Conservation (phyloP, 2,888 invertebrate genomes). For the Linnaemya tessellans region DNA sequence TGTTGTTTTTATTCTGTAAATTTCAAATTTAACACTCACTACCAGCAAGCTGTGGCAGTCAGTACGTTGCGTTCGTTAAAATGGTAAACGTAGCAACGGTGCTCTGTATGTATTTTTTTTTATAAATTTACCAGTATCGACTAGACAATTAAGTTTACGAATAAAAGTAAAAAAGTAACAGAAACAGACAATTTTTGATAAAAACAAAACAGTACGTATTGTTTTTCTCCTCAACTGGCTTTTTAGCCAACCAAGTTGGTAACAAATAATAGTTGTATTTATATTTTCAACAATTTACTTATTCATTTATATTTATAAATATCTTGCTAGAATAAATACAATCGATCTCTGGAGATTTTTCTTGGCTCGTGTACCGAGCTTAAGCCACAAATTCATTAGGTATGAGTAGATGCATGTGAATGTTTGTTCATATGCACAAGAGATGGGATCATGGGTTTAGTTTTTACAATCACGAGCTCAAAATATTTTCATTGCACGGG, state of each 20-base stretch:
- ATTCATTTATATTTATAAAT: conserved; percentile 52
- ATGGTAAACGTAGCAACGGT: conserved; percentile 22
- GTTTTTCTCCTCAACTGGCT: conserved; percentile 68
- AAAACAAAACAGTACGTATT: conserved; percentile 24
- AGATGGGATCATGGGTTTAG: neutral
- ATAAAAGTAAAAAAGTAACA: neutral
- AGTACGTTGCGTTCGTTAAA: conserved; percentile 2
- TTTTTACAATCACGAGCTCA: neutral
- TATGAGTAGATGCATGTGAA: conserved; percentile 24
- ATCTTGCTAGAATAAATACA: conserved; percentile 39
- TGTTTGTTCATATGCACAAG: neutral
- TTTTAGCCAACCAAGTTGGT: conserved; percentile 73
- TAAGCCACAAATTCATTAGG: conserved; percentile 33
- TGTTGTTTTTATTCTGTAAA: conserved; percentile 41
- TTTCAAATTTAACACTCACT: conserved; percentile 56
- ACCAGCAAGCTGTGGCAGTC: neutral
- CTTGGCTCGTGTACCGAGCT: conserved; percentile 47
- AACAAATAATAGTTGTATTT: conserved; percentile 68
- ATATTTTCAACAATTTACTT: conserved; percentile 56
- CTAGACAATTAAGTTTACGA: conserved; percentile 46
- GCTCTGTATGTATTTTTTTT: neutral
- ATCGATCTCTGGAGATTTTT: conserved; percentile 26
- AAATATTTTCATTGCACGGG: neutral
- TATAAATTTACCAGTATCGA: conserved; percentile 36
- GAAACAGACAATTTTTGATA: conserved; percentile 10